phyloP scores from a whole-genome alignment of 2,797 vertebrate species.

The Artibeus jamaicensis region DNA sequence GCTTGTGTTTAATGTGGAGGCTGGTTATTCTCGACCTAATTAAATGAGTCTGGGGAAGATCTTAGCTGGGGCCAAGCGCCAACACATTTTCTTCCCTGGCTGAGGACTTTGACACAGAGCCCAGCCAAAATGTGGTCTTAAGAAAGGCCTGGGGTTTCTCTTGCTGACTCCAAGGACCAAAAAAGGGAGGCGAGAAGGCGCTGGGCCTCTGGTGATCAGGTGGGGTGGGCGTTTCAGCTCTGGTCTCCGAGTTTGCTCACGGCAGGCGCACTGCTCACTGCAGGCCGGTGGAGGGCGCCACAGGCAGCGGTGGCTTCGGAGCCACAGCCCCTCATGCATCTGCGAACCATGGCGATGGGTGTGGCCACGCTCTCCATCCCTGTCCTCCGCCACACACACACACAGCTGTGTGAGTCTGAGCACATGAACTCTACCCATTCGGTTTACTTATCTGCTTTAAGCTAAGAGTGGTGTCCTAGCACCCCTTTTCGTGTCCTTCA shows the following conservation, averaged over 20 bases:
- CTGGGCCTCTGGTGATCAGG: background rate
- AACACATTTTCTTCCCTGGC: background rate
- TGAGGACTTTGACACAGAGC: background rate
- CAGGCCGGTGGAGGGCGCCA: background rate
- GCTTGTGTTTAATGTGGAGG: background rate
- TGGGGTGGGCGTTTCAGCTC: background rate
- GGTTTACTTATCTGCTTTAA: background rate
- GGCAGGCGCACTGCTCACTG: fast-evolving
- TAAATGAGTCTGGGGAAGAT: background rate
- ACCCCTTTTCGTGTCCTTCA: background rate
- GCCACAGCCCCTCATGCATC: fast-evolving
- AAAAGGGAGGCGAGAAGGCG: background rate
- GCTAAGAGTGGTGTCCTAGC: background rate
- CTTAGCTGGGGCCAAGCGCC: background rate
- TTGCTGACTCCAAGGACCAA: background rate
- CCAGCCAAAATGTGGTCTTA: background rate
- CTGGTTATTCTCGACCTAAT: background rate
- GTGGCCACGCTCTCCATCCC: background rate
- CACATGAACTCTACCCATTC: background rate
- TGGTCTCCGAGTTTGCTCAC: background rate
- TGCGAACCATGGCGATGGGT: fast-evolving
- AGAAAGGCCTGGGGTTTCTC: background rate
- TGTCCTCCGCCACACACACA: no score
- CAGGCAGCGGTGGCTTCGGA: fast-evolving
- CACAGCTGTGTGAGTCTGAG: background rate